Conservation (phyloP, 2,888 invertebrate genomes). For the Boloria euphrosyne region DNA sequence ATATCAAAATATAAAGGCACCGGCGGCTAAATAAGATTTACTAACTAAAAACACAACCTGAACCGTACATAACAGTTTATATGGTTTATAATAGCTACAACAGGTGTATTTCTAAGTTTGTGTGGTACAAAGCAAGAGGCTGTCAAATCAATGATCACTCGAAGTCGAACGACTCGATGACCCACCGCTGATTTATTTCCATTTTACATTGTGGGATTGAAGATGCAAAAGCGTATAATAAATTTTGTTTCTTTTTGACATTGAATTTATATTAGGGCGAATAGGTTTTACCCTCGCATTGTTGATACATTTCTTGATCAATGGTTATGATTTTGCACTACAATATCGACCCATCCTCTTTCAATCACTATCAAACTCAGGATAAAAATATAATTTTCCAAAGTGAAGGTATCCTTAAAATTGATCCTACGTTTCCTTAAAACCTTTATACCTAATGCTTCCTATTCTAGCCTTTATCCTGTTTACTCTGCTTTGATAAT, state of each 20-base stretch:
- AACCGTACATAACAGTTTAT: constrained; percentile 7
- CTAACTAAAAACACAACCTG: not conserved
- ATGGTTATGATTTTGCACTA: too few species aligned
- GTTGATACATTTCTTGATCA: too few species aligned
- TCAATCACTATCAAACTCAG: too few species aligned
- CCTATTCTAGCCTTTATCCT: too few species aligned
- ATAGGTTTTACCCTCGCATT: not conserved
- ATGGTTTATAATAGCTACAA: constrained; percentile 21
- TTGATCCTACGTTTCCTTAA: too few species aligned
- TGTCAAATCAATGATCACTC: constrained; percentile 52
- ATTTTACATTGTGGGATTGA: constrained; percentile 31
- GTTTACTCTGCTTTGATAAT: too few species aligned
- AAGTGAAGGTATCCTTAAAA: too few species aligned
- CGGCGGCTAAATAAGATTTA: constrained; percentile 34
- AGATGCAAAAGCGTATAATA: constrained; percentile 18
- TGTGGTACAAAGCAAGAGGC: constrained; percentile 40
- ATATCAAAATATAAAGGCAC: constrained; percentile 44
- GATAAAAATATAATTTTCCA: too few species aligned
- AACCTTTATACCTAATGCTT: too few species aligned
- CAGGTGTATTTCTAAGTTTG: constrained; percentile 9
- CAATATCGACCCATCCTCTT: too few species aligned
- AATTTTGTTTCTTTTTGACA: constrained; percentile 10
- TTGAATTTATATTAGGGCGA: not conserved
- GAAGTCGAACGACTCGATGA: constrained; percentile 44
- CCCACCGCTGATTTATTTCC: constrained; percentile 43